Evolutionary conservation across 2,888 invertebrate genomes (phyloP).

Genomic region (Meandrusa payeni): DNA sequence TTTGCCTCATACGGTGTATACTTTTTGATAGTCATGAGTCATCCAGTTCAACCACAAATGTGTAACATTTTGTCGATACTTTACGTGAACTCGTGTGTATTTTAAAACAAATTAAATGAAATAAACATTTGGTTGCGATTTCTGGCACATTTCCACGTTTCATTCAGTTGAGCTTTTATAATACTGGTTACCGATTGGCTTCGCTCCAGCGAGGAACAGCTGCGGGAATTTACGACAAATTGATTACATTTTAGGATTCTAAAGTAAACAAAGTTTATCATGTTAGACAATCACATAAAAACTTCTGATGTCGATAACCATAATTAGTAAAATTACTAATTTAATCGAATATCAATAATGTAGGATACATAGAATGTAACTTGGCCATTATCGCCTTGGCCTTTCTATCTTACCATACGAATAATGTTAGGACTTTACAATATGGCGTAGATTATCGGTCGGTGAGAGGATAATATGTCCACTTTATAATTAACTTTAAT

Average conservation of each 20-base stretch:
- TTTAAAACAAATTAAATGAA: constrained; percentile 10
- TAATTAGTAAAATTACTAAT: too few species aligned
- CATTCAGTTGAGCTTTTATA: constrained; percentile 25
- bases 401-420: too few species aligned
- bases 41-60: constrained; percentile 2
- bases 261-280: constrained; percentile 16
- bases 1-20: too few species aligned
- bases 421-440: too few species aligned
- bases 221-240: constrained; percentile 5
- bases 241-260: constrained; percentile 5
- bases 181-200: constrained; percentile 26
- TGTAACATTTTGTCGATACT: constrained; percentile 5
- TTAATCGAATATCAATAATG: too few species aligned
- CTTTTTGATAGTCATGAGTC: background rate
- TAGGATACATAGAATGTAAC: too few species aligned
- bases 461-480: too few species aligned
- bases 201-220: constrained; percentile 17
- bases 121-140: constrained; percentile 6
- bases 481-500: too few species aligned
- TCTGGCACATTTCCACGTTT: constrained; percentile 24
- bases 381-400: too few species aligned
- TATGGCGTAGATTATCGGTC: too few species aligned
- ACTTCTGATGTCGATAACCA: too few species aligned
- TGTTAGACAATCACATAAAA: background rate
- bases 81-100: constrained; percentile 10